Percentiles rank a stretch among this genome's conserved stretches.
These are phyloP conservation scores for Aleiodes leptofemur DNA, from an alignment of 2,888 invertebrate genomes.

Conservation along the genomic window DNA sequence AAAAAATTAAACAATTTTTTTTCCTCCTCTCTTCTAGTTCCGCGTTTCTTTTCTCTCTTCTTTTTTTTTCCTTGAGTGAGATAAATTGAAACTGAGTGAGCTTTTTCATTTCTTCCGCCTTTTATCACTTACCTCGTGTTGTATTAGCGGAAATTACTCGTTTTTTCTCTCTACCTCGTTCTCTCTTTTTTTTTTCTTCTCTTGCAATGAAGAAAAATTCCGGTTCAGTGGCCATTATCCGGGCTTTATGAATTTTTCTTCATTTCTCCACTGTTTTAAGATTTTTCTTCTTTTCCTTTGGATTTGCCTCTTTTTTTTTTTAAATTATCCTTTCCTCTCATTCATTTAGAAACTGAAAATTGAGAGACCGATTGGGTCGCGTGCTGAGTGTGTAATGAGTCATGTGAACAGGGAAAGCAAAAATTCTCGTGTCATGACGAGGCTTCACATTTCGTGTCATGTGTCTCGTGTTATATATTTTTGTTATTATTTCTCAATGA, in stretches of 20 bases:
- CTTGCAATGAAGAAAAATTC: constrained; percentile 1
- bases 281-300: background rate
- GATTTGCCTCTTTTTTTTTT: background rate
- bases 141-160: constrained; percentile 18
- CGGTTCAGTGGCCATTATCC: constrained; percentile 14
- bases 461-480: no score
- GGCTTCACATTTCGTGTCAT: no score
- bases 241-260: background rate
- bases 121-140: background rate
- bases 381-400: no score
- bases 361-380: background rate
- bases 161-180: no score
- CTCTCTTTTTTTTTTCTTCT: no score
- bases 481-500: no score
- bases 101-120: constrained; percentile 14
- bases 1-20: no score
- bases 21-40: no score
- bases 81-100: constrained; percentile 5
- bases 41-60: no score
- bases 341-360: background rate
- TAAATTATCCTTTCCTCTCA: background rate
- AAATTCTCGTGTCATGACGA: no score
- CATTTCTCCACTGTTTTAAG: background rate
- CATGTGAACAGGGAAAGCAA: no score
- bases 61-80: no score